Conservation (phyloP, 2,113 vertebrate genomes). For the Phalacrocorax brasilianus region DNA sequence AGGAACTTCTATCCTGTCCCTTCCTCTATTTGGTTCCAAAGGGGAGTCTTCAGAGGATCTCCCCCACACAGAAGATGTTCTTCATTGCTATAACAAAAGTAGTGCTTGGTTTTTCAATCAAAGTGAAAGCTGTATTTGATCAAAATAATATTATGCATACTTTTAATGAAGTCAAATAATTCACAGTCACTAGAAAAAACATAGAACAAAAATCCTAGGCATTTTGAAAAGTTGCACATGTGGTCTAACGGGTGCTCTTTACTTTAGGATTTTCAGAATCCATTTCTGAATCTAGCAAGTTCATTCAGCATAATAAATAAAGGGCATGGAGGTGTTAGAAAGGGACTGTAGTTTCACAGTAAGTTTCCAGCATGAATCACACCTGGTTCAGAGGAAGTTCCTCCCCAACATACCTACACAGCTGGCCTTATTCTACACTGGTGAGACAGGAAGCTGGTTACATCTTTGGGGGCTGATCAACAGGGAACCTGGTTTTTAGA, state of each 20-base stretch:
- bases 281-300: background rate
- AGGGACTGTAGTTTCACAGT: background rate
- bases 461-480: background rate
- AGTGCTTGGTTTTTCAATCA: background rate
- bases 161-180: background rate
- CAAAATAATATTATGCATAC: background rate
- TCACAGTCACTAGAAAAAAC: background rate
- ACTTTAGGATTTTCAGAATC: background rate
- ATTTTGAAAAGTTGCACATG: background rate
- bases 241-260: rapidly evolving
- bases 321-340: background rate
- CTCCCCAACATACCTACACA: background rate
- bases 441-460: no score
- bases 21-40: background rate
- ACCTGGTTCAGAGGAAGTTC: background rate
- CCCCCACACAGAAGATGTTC: background rate
- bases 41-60: background rate
- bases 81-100: background rate
- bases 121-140: background rate
- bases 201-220: background rate
- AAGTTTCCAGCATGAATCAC: background rate
- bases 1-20: background rate
- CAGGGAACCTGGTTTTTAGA: background rate
- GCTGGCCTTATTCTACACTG: background rate
- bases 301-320: background rate